phyloP scores from a whole-genome alignment of 2,113 vertebrate genomes.

The Probosciger aterrimus region DNA sequence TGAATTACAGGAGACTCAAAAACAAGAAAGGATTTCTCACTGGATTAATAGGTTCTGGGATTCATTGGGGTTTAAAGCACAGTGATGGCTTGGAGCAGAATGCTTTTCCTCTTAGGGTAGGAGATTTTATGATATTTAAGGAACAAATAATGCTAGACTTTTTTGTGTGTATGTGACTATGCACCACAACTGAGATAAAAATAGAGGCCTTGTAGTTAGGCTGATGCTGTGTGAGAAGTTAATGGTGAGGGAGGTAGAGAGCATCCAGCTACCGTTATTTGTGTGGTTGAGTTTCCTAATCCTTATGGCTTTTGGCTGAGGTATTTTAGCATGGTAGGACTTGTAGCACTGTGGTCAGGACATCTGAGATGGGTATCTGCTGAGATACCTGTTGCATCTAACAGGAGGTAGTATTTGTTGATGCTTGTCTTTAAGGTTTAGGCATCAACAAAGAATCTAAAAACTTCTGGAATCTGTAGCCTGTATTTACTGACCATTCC shows the following conservation, averaged over 20 bases:
- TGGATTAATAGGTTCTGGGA: not conserved
- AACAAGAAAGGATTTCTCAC: not conserved
- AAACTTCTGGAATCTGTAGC: not conserved
- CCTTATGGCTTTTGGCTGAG: not conserved
- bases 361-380: not conserved
- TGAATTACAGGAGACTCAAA: not conserved
- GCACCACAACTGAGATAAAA: not conserved
- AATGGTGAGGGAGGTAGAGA: not conserved
- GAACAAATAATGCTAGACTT: not conserved
- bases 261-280: not conserved
- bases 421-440: not conserved
- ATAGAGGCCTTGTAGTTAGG: not conserved
- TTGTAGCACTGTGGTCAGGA: not conserved
- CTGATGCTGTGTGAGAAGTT: not conserved
- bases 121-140: not conserved
- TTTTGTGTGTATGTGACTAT: not conserved
- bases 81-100: not conserved
- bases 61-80: not conserved
- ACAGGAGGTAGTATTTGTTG: not conserved
- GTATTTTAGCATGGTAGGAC: not conserved
- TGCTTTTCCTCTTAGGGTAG: not conserved
- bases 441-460: not conserved
- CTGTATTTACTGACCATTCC: fast-evolving
- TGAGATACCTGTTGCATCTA: not conserved
- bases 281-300: not conserved